Evolutionary conservation across 2,888 invertebrate species (phyloP), one percentile per base, ranked within the genome.

Genomic region (Eurytoma adleriae): DNA sequence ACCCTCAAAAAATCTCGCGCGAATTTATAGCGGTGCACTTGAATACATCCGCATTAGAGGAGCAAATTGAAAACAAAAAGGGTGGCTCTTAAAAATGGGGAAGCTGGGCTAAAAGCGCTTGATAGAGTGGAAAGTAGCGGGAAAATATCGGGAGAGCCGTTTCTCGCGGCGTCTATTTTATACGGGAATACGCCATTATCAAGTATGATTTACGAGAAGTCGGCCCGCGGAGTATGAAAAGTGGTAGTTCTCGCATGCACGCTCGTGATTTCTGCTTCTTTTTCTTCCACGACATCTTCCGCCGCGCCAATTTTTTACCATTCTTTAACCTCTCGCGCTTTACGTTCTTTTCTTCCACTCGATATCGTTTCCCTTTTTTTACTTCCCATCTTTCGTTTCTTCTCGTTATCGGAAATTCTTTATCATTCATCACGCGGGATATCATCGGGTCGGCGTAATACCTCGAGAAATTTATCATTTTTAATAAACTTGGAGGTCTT

Each of bases 161-260:
- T 64, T 67, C 66, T 50, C 57, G 66, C 40, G n/a, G 66, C 59
- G 52, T 69, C 73, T 62, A 50, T 20, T 79, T 75, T 80, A 54
- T 68, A 67, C 52, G 24, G 57, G 76, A 68, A 40, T 56, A 54
- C 72, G 73, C 73, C 74, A 81, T 78, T 78, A 81, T 78, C 81
- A 62, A 64, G 62, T 59, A 64, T 81, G 74, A 81, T 81, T 81
- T 81, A 81, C 78, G 81, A 78, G 73, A 24, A 69, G 71, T 57
- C 20, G 57, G 67, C 27, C n/a, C 20, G 13, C 20, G 5, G 52
- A 24, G 71, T 52, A 72, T 56, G 62, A 67, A 67, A 71, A 71
- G 24, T 30, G 69, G 48, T 56, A n/a, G 40, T 68, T 73, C 62
- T 10, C 71, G n/a, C n/a, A 27, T 14, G 68, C 62, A 61, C 54